Base-by-base conservation (phyloP, 2,888 invertebrate genomes). In the Microchrysa polita region DNA sequence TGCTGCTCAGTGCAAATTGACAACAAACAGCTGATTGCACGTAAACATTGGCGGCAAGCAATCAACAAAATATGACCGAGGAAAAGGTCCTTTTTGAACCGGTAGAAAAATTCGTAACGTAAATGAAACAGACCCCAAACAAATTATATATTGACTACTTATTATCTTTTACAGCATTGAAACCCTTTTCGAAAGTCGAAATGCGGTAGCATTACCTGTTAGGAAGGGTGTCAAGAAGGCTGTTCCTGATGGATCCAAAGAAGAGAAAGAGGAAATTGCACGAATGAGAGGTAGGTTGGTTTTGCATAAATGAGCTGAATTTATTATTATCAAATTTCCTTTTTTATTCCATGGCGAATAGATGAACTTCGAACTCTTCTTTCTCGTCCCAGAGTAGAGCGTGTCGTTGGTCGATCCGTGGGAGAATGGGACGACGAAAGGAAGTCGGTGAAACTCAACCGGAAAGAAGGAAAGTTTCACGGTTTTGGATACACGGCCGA, bases 381-480 rank as follows among this genome's bases (percentile, higher is more conserved):
- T 1, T 81, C 81, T 0, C 74, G 75, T 18, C 79, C 81, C 0
- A 81, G 83, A 1, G 82, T 83, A 34, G 84, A 83, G 14, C 80
- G 82, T 1, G 72, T 80, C 1, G 75, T 65, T 1, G 82, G 81
- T 4, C 79, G 84, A n/a, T 78, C 83, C 0, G 1, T 80, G 40
- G 83, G 79, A 0, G 77, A 74, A 1, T 84, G 84, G 84, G 79
- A 81, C 22, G 34, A 61, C 0, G 76, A 79, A 10, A 77, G 78
- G 61, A 78, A 80, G 69, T 80, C 80, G 1, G 82, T 82, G 0
- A 81, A 81, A 67, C 78, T 84, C 0, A 18, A 80, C 7, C 80
- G 79, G 2, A 83, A 82, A 73, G 82, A 82, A 78, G 84, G 84
- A 0, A 84, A 84, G 77, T 83, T 84, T 76, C 80, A 80, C 7